Percentiles rank a stretch among this genome's conserved stretches.
Conservation (phyloP, 2,797 vertebrate genomes). For the Euphonia xanthogaster region DNA sequence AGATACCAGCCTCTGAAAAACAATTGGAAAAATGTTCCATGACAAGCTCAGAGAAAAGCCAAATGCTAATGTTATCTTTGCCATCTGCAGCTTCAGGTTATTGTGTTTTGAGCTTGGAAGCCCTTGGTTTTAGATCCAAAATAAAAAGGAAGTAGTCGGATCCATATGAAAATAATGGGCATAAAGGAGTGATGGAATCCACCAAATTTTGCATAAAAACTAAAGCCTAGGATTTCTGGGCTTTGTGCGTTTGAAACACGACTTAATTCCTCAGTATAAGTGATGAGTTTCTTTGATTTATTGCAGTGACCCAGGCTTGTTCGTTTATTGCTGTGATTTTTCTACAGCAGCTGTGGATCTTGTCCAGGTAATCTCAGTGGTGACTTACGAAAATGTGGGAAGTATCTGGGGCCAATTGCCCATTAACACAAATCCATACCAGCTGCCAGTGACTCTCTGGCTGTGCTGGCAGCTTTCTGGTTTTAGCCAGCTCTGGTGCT, state of each 20-base stretch:
- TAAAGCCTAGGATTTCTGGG: background rate
- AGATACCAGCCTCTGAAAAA: background rate
- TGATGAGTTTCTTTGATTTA: background rate
- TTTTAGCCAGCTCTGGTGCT: background rate
- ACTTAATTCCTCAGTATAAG: background rate
- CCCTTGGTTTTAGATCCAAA: background rate
- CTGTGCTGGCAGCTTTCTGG: background rate
- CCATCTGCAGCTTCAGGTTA: background rate
- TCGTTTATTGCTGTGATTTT: slow-evolving; percentile 97
- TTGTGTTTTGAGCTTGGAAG: background rate
- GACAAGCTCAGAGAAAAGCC: background rate
- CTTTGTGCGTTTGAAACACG: background rate
- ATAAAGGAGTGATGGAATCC: background rate
- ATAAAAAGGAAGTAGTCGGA: background rate
- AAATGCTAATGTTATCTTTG: background rate
- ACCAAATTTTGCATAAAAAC: background rate
- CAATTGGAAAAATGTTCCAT: background rate
- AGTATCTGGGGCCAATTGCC: background rate
- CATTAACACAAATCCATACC: background rate
- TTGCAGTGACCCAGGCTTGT: slow-evolving; percentile 90
- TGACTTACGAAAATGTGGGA: background rate
- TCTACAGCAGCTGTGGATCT: slow-evolving; percentile 90
- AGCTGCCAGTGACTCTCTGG: background rate
- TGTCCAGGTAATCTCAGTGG: slow-evolving; percentile 84
- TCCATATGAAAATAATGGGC: background rate